Evolutionary conservation across 2,797 vertebrate species (phyloP), one percentile per base, ranked within the genome.

Genomic region (Heterohyrax brucei): DNA sequence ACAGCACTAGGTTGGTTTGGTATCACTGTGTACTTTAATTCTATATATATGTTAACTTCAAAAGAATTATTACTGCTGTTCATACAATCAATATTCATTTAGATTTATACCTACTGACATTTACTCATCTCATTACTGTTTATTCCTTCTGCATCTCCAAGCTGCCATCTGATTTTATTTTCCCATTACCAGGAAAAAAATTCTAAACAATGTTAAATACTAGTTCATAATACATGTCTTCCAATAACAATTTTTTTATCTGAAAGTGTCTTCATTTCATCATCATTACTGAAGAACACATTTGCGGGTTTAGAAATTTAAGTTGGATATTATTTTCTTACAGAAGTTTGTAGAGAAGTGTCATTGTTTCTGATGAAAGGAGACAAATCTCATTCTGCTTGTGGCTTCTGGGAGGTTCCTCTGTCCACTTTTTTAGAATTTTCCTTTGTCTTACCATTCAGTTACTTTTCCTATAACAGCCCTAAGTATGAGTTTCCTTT

Each of bases 231-330:
- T 85, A 24, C 9, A 30, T 76, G 24, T 21, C 76, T 64, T 5
- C 59, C 59, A 19, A 50, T 8, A 53, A 14, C 79, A 66, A 10
- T 28, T 26, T 83, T 87, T 77, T 95, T 19, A 18, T 56, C 75
- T 91, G 48, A 93, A 96, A 96, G 56, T 82, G 21, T 56, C n/a
- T 92, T 68, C 56, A 39, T 82, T 93, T 91, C 7, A 70, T 75
- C 48, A 72, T 88, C 61, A 84, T 19, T 87, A 46, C 26, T 19
- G 12, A 39, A 85, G 22, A 22, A 22, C 6, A 39, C 13, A 89
- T 48, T 86, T 91, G 62, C 91, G 80, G 7, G 33, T 64, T 93
- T 91, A 89, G 68, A 90, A 70, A 83, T 70, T 44, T 92, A 66
- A 5, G 7, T 50, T 77, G 12, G 33, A 7, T 75, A 21, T 84